phyloP scores from a whole-genome alignment of 92 coral and sea anemone species.

The Pocillopora grandis region DNA sequence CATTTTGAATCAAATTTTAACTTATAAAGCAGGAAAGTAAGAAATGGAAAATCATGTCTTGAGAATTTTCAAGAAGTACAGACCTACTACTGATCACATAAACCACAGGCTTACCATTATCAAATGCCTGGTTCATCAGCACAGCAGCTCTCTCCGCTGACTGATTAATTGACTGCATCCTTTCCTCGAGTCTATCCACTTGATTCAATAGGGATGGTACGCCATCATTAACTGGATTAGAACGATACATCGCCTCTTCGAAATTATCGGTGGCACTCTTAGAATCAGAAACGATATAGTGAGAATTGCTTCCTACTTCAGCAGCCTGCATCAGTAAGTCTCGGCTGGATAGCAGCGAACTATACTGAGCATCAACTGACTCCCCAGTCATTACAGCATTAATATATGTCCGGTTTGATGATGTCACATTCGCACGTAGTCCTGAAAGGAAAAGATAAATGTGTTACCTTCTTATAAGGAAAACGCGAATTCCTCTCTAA shows the following conservation, averaged over 20 bases:
- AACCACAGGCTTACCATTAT: conserved; percentile 45
- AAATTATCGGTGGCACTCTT: conserved; percentile 30
- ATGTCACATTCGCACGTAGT: conserved; percentile 60
- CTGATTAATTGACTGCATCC: conserved; percentile 58
- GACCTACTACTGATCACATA: too few species aligned
- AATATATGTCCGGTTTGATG: conserved; percentile 54
- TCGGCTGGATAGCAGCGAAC: conserved; percentile 47
- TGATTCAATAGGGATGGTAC: conserved; percentile 44
- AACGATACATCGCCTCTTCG: conserved; percentile 22
- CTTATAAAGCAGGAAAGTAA: not conserved
- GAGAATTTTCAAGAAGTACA: not conserved
- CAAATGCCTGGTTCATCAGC: conserved; percentile 54
- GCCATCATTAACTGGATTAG: conserved; percentile 45
- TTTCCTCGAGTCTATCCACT: conserved; percentile 53
- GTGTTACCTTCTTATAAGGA: not conserved
- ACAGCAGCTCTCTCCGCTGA: conserved; percentile 67
- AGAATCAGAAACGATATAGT: conserved; percentile 4
- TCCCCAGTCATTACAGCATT: conserved; percentile 50
- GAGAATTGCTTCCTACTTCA: conserved; percentile 44
- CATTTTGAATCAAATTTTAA: not conserved
- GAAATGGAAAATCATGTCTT: not conserved
- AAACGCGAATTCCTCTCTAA: not conserved
- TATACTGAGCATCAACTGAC: conserved; percentile 54
- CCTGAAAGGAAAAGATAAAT: conserved; percentile 29
- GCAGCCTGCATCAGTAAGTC: conserved; percentile 54